Evolutionary conservation across 35 echinoderm and acorn worm species (phyloP), one percentile per base, ranked within the genome.

Genomic region (Diadema setosum): DNA sequence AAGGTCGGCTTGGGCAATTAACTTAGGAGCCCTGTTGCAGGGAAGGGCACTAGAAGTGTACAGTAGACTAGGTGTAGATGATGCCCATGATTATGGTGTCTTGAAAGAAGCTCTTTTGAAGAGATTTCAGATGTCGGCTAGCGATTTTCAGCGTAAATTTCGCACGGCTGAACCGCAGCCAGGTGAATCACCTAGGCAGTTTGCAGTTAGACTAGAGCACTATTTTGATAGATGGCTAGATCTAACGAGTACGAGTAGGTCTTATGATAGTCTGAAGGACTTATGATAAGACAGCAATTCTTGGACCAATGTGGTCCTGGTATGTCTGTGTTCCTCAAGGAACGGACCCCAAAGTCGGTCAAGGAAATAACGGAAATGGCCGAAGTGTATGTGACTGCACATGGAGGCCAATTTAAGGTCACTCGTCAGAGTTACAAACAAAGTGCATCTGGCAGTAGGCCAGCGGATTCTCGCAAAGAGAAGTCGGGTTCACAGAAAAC

Each of bases 41-140:
- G 94, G 94, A 17, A 89, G 90, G 42, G 89, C 90, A 3, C 29
- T 90, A 23, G 21, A 82, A 2, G 91, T 87, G 33, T 90, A 97
- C 43, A 78, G 58, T 20, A 69, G 70, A 6, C 31, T 97, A 17
- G 26, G 50, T 8, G 42, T 30, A 34, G 86, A 70, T 32, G 67
- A 92, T 40, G 84, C 70, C 5, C 64, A 34, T 52, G 81, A 96
- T 46, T 96, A 96, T 81, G 82, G 87, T 18, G 40, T 25, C 39
- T 70, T 96, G 14, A 92, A 96, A 39, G 18, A 27, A 14, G 85
- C 94, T 4, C 75, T 96, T 41, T 45, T 96, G 8, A 64, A 86
- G 35, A 56, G 85, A 70, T 96, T 36, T 57, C 80, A 92, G 17
- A 52, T 95, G 18, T 87, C 84, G 11, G 84, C 57, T 26, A 43